Percentiles rank a stretch among this genome's conserved stretches.
These are phyloP conservation scores for Cyprinodon brontotheroides DNA, from an alignment of 2,113 vertebrate species.

Conservation along the genomic window DNA sequence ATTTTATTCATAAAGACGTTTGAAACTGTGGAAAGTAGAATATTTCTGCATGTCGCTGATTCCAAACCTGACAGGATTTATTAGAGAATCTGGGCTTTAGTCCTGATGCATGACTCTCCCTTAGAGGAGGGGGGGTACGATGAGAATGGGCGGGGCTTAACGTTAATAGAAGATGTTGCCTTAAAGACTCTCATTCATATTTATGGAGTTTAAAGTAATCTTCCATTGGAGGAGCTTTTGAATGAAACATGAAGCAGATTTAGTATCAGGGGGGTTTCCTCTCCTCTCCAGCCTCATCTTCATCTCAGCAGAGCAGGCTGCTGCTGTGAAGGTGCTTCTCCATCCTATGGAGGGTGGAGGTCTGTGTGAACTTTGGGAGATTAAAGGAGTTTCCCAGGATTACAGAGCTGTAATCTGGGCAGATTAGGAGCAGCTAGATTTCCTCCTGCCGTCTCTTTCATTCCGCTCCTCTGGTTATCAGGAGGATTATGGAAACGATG, in stretches of 20 bases:
- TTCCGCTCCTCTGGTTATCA: conserved; percentile 19
- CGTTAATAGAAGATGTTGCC: background rate
- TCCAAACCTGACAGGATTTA: too few relatives aligned
- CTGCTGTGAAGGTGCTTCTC: background rate
- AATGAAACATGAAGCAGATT: background rate
- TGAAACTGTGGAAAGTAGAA: too few relatives aligned
- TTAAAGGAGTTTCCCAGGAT: conserved; percentile 20
- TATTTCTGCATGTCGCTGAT: too few relatives aligned
- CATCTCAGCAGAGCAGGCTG: background rate
- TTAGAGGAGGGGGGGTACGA: background rate
- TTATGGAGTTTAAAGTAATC: background rate
- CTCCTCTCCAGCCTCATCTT: background rate
- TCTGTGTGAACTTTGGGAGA: conserved; percentile 2
- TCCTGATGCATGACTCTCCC: too few relatives aligned
- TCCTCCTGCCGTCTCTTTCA: conserved; percentile 7
- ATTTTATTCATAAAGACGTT: too few relatives aligned
- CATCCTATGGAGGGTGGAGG: conserved; percentile 14
- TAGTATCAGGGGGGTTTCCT: background rate
- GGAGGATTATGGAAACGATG: conserved; percentile 51
- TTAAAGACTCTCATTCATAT: background rate
- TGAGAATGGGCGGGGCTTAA: background rate
- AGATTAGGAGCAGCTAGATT: conserved; percentile 43
- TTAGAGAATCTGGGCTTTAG: too few relatives aligned
- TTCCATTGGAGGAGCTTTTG: background rate
- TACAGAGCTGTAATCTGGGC: conserved; percentile 43